phyloP scores from a whole-genome alignment of 2,113 vertebrate species.

The Balaeniceps rex region DNA sequence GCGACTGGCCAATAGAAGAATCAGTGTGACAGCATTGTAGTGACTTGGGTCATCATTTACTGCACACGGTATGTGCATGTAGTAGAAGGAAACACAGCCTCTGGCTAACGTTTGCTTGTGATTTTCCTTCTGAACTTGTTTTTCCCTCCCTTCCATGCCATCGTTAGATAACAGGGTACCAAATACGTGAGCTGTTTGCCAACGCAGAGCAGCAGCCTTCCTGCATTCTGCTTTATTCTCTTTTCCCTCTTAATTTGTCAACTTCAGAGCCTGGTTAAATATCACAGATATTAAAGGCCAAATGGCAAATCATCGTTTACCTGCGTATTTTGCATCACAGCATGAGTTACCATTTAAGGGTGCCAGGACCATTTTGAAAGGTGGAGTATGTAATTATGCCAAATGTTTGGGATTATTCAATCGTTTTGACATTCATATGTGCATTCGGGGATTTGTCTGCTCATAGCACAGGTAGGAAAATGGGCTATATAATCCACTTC shows the following conservation, averaged over 20 bases:
- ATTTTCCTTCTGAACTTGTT: not conserved
- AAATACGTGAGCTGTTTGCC: not conserved
- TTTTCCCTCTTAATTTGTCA: slow-evolving; percentile 16
- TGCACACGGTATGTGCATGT: accelerated
- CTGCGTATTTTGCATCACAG: not conserved
- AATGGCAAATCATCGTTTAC: slow-evolving; percentile 8
- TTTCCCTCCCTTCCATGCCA: not conserved
- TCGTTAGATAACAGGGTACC: not conserved
- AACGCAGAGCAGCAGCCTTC: not conserved
- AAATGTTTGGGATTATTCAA: slow-evolving; percentile 10
- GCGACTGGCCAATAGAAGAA: not conserved
- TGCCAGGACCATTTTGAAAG: not conserved
- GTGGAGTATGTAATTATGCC: slow-evolving; percentile 2
- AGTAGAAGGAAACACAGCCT: not conserved
- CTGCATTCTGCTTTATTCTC: not conserved
- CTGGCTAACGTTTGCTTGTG: not conserved
- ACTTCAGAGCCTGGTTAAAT: slow-evolving; percentile 3
- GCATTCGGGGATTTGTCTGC: not conserved
- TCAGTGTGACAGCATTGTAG: not conserved
- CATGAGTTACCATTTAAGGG: not conserved
- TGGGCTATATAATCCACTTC: not conserved
- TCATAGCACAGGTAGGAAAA: not conserved
- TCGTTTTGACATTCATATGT: not conserved
- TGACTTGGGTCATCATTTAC: not conserved
- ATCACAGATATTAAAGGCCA: slow-evolving; percentile 4